Percentiles rank a stretch among this genome's conserved stretches.
phyloP scores from a whole-genome alignment of 2,113 vertebrate species.

The Lates calcarifer region DNA sequence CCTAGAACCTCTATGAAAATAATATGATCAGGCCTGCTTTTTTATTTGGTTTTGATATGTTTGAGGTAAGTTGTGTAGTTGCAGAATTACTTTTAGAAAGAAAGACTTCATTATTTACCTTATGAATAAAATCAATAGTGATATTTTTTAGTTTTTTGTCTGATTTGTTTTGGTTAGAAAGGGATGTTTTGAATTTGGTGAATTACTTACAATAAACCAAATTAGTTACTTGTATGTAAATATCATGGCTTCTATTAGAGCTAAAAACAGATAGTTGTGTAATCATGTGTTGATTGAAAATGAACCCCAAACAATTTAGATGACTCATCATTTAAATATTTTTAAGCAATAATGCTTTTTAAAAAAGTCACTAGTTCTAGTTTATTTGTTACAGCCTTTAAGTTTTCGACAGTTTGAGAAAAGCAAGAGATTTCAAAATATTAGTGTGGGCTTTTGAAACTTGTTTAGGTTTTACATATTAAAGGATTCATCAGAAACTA shows the following conservation, averaged over 20 bases:
- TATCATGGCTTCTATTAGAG: too few species aligned
- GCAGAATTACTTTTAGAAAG: neutral
- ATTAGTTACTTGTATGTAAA: too few species aligned
- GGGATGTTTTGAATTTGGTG: too few species aligned
- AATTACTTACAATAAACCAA: too few species aligned
- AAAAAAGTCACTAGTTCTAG: neutral
- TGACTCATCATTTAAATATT: neutral
- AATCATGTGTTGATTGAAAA: neutral
- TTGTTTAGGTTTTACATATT: neutral
- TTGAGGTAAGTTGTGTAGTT: neutral
- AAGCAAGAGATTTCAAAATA: neutral
- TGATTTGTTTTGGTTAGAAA: neutral
- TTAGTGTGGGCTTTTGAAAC: neutral
- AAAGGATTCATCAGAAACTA: neutral
- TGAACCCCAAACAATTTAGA: neutral
- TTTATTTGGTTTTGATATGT: neutral
- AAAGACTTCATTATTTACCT: neutral
- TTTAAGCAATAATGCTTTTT: neutral
- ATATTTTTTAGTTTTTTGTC: neutral
- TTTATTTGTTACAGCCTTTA: neutral
- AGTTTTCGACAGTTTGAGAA: neutral
- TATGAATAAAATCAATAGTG: neutral
- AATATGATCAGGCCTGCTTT: neutral
- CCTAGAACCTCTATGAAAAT: neutral
- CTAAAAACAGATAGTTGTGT: too few species aligned